Evolutionary conservation across 2,797 vertebrate species (phyloP).

Genomic region (Lycodopsis pacificus): DNA sequence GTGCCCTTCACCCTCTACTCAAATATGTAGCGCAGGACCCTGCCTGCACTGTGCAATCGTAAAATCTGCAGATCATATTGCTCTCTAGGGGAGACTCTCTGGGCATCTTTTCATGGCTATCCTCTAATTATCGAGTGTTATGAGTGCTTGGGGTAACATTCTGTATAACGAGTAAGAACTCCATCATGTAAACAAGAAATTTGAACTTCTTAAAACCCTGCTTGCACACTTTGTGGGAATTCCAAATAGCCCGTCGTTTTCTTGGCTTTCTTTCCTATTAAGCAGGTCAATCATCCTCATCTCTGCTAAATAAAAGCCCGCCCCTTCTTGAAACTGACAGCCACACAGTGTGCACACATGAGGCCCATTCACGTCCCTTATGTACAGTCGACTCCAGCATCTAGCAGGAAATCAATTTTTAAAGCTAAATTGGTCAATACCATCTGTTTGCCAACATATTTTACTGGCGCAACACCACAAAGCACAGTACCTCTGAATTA

Average conservation of each 20-base stretch:
- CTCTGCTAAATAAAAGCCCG: slow-evolving; percentile 25
- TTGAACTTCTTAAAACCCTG: slow-evolving; percentile 28
- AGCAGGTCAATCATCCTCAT: slow-evolving; percentile 14
- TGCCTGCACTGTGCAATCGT: slow-evolving; percentile 53
- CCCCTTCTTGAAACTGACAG: slow-evolving; percentile 5
- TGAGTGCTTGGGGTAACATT: slow-evolving; percentile 63
- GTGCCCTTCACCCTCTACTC: slow-evolving; percentile 50
- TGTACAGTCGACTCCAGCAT: background rate
- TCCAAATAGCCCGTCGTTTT: slow-evolving; percentile 15
- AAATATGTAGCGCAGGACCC: slow-evolving; percentile 47
- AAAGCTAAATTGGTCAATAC: background rate
- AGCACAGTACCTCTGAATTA: background rate
- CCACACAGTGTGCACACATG: background rate
- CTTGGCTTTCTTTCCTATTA: slow-evolving; percentile 22
- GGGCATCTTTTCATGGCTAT: slow-evolving; percentile 47
- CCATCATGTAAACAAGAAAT: slow-evolving; percentile 56
- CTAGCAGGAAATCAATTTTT: slow-evolving; percentile 10
- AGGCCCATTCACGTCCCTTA: slow-evolving; percentile 16
- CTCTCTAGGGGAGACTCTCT: slow-evolving; percentile 57
- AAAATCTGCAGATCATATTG: slow-evolving; percentile 64
- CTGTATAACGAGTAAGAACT: slow-evolving; percentile 48
- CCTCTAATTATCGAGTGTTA: slow-evolving; percentile 70
- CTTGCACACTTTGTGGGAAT: background rate
- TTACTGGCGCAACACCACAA: background rate
- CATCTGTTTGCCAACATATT: background rate